phyloP scores from a whole-genome alignment of 2,797 vertebrate genomes.

The Leptoclinus maculatus region DNA sequence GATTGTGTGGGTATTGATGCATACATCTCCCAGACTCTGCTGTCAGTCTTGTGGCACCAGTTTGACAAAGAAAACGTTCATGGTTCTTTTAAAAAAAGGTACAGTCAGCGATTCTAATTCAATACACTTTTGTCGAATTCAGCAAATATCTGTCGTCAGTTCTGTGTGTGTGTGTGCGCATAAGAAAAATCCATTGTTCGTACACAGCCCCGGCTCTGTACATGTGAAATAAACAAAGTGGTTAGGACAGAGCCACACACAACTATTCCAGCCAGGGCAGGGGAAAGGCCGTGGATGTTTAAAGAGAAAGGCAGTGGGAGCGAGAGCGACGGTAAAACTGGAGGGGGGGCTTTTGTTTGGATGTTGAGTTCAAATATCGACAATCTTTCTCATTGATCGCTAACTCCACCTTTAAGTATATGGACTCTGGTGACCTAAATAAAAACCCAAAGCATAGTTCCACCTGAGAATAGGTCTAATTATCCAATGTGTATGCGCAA shows the following conservation, averaged over 20 bases:
- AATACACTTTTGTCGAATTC: neutral
- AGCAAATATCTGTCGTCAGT: neutral
- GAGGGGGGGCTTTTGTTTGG: neutral
- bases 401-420: neutral
- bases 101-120: neutral
- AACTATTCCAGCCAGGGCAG: neutral
- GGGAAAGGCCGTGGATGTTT: neutral
- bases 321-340: neutral
- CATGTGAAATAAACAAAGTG: neutral
- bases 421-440: constrained; percentile 25
- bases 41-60: constrained; percentile 26
- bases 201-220: neutral
- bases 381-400: neutral
- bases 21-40: neutral
- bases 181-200: neutral
- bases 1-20: constrained; percentile 1
- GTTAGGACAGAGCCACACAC: neutral
- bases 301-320: neutral
- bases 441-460: constrained; percentile 7
- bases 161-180: neutral
- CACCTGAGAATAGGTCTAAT: constrained; percentile 37
- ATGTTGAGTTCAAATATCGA: neutral
- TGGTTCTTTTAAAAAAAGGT: constrained; percentile 26
- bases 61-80: constrained; percentile 33
- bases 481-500: constrained; percentile 36